These are phyloP conservation scores for Didymodactylos carnosus DNA, from an alignment of 2,888 invertebrate genomes.

Conservation along the genomic window DNA sequence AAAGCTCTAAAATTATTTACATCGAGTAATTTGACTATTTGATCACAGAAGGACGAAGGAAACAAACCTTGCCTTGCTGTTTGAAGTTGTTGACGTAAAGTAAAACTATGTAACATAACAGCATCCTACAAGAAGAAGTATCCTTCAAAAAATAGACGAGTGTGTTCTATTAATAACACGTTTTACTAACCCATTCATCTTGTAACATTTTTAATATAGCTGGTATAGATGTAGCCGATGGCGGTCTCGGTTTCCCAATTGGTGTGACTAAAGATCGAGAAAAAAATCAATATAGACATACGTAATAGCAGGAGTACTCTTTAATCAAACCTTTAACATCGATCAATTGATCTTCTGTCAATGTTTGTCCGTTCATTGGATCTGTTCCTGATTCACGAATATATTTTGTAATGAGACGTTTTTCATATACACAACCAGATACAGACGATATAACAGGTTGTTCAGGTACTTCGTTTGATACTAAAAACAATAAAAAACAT, in stretches of 20 bases:
- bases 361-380: conserved; percentile 73
- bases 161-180: no score
- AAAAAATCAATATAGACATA: no score
- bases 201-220: conserved; percentile 45
- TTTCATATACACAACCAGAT: conserved; percentile 86
- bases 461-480: conserved; percentile 73
- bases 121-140: no score
- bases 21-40: not conserved
- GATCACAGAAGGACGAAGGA: not conserved
- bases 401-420: conserved; percentile 80
- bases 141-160: no score
- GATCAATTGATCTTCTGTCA: conserved; percentile 65
- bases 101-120: conserved; percentile 86
- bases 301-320: no score
- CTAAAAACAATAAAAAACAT: not conserved
- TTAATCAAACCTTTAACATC: conserved; percentile 65
- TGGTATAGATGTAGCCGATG: conserved; percentile 91
- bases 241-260: conserved; percentile 82
- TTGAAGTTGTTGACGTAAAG: conserved; percentile 83
- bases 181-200: conserved; percentile 38
- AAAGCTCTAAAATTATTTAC: not conserved
- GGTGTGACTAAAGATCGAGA: conserved; percentile 61
- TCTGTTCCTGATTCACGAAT: conserved; percentile 86
- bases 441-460: conserved; percentile 80
- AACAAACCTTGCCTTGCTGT: conserved; percentile 59